Evolutionary conservation across 2,113 vertebrate species (phyloP), one percentile per base, ranked within the genome.

Genomic region (human): DNA sequence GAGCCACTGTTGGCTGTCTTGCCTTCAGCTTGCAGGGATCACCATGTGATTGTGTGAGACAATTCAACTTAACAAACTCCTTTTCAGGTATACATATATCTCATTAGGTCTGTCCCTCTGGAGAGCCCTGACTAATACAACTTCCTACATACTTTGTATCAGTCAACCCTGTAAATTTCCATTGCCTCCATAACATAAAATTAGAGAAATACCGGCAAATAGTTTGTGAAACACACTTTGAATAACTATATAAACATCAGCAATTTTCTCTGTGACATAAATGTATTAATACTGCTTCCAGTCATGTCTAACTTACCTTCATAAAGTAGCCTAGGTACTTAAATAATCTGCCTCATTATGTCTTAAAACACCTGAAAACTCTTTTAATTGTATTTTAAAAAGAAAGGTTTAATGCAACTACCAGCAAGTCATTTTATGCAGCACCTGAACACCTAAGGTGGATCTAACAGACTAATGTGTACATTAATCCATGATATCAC

Each of bases 391-490:
- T 25, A 68, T 82, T 92, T 70, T 59, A 22, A n/a, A 59, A 38
- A 66, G 57, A 85, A 84, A 93, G 30, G 10, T 90, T 94, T 91
- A 73, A 84, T 79, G 18, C 4, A 89, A 93, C 35, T 92, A 95
- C 82, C 89, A 80, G 48, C n/a, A 96, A 95, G 72, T 68, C 50
- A 82, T 93, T 97, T 97, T 89, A 68, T 10, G 9, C 12, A 82
- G 38, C 72, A 97, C 68, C 87, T 70, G 78, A 92, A 89, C 40
- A 80, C 38, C n/a, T 38, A 68, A 84, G 52, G 50, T 84, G 90
- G 9, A 68, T 81, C 70, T 48, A 95, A 61, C 35, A 87, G 45
- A 84, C 70, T 89, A 80, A 94, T 18, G 38, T 76, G 52, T 48
- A 55, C 57, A 83, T 88, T 92, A 90, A 94, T 79, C 79, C 27